Evolutionary conservation across 2,888 invertebrate genomes (phyloP).

Genomic region (Nephrotoma guestfalica): DNA sequence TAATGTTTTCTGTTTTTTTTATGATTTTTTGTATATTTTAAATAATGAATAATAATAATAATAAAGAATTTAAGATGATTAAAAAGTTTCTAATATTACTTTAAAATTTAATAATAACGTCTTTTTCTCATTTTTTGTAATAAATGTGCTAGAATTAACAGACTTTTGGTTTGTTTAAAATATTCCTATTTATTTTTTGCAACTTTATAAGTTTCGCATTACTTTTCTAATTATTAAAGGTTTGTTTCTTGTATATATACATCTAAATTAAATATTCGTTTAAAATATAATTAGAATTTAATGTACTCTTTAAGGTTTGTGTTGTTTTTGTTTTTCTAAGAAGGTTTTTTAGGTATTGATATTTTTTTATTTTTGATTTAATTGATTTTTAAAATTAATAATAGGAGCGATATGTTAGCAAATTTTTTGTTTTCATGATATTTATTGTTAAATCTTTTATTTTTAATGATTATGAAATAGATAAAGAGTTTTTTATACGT

Average conservation of each 20-base stretch:
- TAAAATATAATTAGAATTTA: background rate
- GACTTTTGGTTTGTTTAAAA: background rate
- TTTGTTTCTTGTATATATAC: background rate
- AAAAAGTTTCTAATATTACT: background rate
- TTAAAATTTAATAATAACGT: background rate
- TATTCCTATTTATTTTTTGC: background rate
- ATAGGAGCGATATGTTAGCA: background rate
- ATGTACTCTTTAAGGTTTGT: background rate
- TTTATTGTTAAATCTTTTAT: background rate
- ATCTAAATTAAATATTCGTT: background rate
- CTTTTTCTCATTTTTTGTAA: background rate
- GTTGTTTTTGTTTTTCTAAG: background rate
- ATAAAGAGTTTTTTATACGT: background rate
- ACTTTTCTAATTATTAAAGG: background rate
- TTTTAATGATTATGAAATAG: background rate
- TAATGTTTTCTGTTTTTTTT: background rate
- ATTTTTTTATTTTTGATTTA: background rate
- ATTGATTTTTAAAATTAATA: background rate
- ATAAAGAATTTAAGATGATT: background rate
- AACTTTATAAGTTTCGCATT: background rate
- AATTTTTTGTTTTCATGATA: background rate
- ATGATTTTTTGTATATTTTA: background rate
- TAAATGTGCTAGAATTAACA: background rate
- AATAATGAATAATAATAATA: background rate
- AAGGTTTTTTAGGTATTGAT: background rate